Percentiles rank a stretch among this genome's conserved stretches.
These are phyloP conservation scores for Phylloscopus collybita DNA, from an alignment of 2,797 vertebrate species.

Conservation along the genomic window DNA sequence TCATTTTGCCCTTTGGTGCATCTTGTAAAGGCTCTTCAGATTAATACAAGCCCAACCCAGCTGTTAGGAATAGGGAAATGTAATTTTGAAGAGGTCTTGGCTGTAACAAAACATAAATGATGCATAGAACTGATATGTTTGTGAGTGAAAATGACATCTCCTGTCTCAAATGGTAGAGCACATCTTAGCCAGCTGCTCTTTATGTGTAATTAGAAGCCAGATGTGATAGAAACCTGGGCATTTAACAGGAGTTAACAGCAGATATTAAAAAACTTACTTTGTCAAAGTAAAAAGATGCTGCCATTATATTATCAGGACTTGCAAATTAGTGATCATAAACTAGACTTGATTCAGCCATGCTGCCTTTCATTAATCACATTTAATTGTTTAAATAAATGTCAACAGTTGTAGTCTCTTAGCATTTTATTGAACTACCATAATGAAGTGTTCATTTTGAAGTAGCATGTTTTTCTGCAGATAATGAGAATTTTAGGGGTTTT, in stretches of 20 bases:
- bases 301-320: background rate
- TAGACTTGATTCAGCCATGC: background rate
- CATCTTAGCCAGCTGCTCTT: background rate
- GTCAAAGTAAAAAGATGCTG: background rate
- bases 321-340: background rate
- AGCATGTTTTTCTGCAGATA: background rate
- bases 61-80: background rate
- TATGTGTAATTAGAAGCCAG: conserved; percentile 3
- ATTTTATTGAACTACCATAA: background rate
- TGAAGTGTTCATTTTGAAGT: background rate
- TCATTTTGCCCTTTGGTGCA: background rate
- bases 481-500: background rate
- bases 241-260: conserved; percentile 1
- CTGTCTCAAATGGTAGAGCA: background rate
- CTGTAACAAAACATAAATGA: background rate
- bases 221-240: background rate
- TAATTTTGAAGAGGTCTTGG: background rate
- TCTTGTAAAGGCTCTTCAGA: background rate
- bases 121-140: background rate
- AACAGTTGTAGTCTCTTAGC: background rate
- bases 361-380: background rate
- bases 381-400: background rate
- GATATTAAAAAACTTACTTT: background rate
- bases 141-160: background rate
- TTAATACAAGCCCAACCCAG: background rate